phyloP scores from a whole-genome alignment of 2,797 vertebrate genomes.

The Myotis myotis region DNA sequence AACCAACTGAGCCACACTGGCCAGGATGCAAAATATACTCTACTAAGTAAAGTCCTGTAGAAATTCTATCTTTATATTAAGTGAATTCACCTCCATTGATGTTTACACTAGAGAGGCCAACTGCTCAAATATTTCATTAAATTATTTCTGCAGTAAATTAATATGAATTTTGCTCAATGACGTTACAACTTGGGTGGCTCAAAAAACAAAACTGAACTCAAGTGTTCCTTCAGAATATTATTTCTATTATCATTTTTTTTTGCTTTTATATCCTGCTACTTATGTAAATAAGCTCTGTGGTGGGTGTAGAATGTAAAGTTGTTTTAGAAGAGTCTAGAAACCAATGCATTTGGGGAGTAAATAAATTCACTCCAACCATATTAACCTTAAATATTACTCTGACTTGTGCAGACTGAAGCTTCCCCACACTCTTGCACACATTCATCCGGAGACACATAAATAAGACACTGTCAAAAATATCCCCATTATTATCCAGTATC shows the following conservation, averaged over 20 bases:
- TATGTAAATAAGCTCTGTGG: conserved; percentile 45
- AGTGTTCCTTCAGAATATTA: conserved; percentile 75
- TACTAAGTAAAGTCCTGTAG: neutral
- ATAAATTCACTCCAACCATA: neutral
- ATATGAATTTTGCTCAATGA: conserved; percentile 79
- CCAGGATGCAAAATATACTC: neutral
- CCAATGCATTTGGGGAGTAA: neutral
- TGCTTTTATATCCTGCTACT: conserved; percentile 59
- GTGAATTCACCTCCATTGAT: conserved; percentile 71
- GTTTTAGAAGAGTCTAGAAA: conserved; percentile 15
- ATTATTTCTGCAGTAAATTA: conserved; percentile 84
- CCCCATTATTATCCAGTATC: conserved; percentile 2
- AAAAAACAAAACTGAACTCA: conserved; percentile 77
- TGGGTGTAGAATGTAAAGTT: neutral
- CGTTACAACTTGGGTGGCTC: conserved; percentile 82
- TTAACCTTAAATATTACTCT: conserved; percentile 5
- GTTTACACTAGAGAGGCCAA: conserved; percentile 81
- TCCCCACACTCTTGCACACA: neutral
- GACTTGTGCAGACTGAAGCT: neutral
- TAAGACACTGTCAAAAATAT: conserved; percentile 43
- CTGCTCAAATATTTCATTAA: conserved; percentile 84
- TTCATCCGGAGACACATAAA: conserved; percentile 55
- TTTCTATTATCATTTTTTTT: conserved; percentile 80
- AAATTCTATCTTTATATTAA: conserved; percentile 53
- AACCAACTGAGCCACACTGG: neutral